These are phyloP conservation scores for Zaprionus inermis DNA, from an alignment of 1,140 invertebrate species.

Conservation along the genomic window DNA sequence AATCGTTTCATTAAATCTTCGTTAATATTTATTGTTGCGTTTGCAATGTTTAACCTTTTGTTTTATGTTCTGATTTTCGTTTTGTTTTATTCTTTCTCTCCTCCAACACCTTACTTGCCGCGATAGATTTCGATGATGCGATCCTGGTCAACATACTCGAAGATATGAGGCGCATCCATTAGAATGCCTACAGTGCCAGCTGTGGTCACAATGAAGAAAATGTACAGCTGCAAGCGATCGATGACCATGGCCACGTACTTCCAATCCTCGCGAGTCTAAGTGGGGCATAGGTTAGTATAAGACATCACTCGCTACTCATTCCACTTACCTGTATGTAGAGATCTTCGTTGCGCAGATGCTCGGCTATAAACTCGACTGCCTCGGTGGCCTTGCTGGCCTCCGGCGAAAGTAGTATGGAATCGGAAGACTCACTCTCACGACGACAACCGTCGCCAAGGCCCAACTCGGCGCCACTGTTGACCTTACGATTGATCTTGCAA, in stretches of 20 bases:
- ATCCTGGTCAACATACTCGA: slow-evolving; percentile 99
- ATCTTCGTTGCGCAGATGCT: slow-evolving; percentile 98
- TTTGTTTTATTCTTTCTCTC: not conserved
- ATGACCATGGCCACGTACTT: slow-evolving; percentile 99
- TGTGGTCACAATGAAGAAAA: slow-evolving; percentile 99
- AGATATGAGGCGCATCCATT: slow-evolving; percentile 99
- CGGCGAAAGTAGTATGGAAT: slow-evolving; percentile 94
- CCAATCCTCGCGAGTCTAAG: slow-evolving; percentile 98
- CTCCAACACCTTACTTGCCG: slow-evolving; percentile 89
- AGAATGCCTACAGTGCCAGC: slow-evolving; percentile 97
- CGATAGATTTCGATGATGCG: slow-evolving; percentile 97
- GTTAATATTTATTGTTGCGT: slow-evolving; percentile 74
- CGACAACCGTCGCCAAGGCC: slow-evolving; percentile 87
- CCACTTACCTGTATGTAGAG: slow-evolving; percentile 95
- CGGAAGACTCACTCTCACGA: slow-evolving; percentile 95
- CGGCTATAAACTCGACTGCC: slow-evolving; percentile 98
- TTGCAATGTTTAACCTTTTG: slow-evolving; percentile 81
- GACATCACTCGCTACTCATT: not conserved
- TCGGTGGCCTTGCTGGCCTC: slow-evolving; percentile 98
- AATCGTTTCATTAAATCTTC: slow-evolving; percentile 58
- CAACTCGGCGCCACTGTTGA: slow-evolving; percentile 88
- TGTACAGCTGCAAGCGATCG: slow-evolving; percentile 97
- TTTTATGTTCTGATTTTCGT: slow-evolving; percentile 29
- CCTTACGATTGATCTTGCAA: slow-evolving; percentile 96
- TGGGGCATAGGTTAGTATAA: not conserved